Percentiles rank a stretch among this genome's conserved stretches.
phyloP scores from a whole-genome alignment of 2,888 invertebrate species.

The Hypselothyrea guttata region DNA sequence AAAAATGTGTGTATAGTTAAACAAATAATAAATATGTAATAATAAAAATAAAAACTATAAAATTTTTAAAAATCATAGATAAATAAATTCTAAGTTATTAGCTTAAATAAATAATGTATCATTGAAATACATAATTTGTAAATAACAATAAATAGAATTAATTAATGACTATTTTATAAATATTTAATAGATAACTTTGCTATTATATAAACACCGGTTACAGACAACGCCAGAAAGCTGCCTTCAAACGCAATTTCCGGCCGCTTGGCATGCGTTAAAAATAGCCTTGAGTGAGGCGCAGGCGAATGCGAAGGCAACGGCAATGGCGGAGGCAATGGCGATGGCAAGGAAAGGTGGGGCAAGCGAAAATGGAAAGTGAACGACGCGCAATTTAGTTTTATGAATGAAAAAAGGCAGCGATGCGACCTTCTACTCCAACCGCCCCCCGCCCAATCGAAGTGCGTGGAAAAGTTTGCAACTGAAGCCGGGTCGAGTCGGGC shows the following conservation, averaged over 20 bases:
- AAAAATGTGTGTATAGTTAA: no score
- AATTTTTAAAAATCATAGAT: no score
- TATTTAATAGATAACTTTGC: no score
- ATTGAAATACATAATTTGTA: no score
- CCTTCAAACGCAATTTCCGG: slow-evolving; percentile 49
- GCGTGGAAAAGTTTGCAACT: slow-evolving; percentile 35
- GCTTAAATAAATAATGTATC: no score
- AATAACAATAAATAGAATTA: no score
- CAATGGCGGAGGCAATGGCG: no score
- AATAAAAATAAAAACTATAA: no score
- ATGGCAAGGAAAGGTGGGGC: neutral
- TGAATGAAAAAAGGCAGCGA: slow-evolving; percentile 37
- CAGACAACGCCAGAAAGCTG: neutral
- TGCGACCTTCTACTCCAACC: neutral
- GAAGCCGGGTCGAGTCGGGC: slow-evolving; percentile 25
- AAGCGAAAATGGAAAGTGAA: slow-evolving; percentile 48
- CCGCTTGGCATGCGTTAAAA: slow-evolving; percentile 66
- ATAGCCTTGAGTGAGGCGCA: slow-evolving; percentile 66
- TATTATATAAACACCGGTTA: no score
- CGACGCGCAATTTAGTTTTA: slow-evolving; percentile 57
- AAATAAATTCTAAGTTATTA: no score
- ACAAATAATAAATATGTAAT: no score
- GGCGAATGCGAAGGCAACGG: slow-evolving; percentile 8
- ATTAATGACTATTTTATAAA: no score
- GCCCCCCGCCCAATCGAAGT: slow-evolving; percentile 1